Base-by-base conservation (phyloP, 2,888 invertebrate genomes). In the Nemurella pictetii region DNA sequence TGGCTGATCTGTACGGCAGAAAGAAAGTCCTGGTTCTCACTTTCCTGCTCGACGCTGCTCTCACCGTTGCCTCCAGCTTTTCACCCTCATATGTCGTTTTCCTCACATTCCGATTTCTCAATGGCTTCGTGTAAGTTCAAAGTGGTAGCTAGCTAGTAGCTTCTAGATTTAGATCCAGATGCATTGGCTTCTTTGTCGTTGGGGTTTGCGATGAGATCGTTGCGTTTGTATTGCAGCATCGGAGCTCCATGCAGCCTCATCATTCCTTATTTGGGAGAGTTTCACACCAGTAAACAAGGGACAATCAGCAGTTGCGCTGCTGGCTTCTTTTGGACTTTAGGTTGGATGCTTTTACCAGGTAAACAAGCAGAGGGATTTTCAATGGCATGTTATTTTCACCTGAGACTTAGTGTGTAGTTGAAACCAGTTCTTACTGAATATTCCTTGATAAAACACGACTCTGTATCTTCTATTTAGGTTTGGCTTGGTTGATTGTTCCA, bases 1-100 rank as follows among this genome's bases (percentile, higher is more conserved):
- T 96, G 86, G 95, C 96, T 0, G 97, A 97, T 90, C 93, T 94
- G 81, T 90, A 93, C 85, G 97, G 97, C 0, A 92, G 97, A 0
- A 92, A 94, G 81, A 92, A 92, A 83, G 91, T 93, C 27, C 90
- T 95, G 28, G 87, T 93, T 86, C 91, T 92, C n/a, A 92, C 93
- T 0, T 88, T 93, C 5, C 87, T 93, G 0, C 86, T 91, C 15
- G 93, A 94, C 9, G 91, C 92, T 3, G 82, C 93, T 4, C 90
- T 93, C 81, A 92, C 94, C 0, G 89, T 93, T 0, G 88, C 92
- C 36, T 92, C 94, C 27, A 94, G 93, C 85, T 93, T 94, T 87
- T 92, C 94, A 0, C 93, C 93, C 0, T 92, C 92, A 84, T 92
- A 94, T 83, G 90, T 91, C 86, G 91, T 93, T 84, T 91, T 95